Conservation (phyloP, 2,797 vertebrate genomes). For the Scolopax bukidnonensis region DNA sequence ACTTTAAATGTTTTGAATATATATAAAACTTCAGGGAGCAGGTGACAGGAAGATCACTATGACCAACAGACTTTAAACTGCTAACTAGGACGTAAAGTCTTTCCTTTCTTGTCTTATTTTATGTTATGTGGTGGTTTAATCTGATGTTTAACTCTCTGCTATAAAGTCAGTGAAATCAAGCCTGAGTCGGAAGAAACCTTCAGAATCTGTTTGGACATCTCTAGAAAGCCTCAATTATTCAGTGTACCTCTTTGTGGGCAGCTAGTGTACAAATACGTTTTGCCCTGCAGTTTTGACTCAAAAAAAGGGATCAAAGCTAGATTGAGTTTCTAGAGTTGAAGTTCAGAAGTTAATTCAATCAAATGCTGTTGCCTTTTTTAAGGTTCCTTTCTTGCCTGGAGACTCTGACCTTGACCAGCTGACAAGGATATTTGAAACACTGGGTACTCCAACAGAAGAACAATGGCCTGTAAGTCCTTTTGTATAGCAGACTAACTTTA, state of each 20-base stretch:
- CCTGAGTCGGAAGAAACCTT: not conserved
- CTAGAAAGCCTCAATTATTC: not conserved
- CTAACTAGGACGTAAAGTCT: not conserved
- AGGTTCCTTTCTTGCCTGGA: conserved; percentile 97
- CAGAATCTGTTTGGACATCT: not conserved
- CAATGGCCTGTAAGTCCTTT: conserved; percentile 90
- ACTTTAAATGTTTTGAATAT: not conserved
- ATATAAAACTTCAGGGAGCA: not conserved
- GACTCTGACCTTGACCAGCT: conserved; percentile 97
- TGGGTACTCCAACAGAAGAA: conserved; percentile 95
- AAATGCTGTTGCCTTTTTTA: not conserved
- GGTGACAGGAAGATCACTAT: not conserved
- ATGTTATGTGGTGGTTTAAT: not conserved
- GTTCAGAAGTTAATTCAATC: not conserved
- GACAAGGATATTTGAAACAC: conserved; percentile 95
- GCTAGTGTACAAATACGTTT: not conserved
- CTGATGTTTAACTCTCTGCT: not conserved
- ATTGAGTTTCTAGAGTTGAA: not conserved
- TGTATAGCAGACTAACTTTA: not conserved
- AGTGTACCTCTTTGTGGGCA: not conserved
- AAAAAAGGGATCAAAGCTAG: not conserved
- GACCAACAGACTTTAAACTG: not conserved
- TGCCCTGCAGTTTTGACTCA: not conserved
- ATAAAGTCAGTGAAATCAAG: not conserved
- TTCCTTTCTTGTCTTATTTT: not conserved